Evolutionary conservation across 2,113 vertebrate species (phyloP).

Genomic region (Clinocottus analis): DNA sequence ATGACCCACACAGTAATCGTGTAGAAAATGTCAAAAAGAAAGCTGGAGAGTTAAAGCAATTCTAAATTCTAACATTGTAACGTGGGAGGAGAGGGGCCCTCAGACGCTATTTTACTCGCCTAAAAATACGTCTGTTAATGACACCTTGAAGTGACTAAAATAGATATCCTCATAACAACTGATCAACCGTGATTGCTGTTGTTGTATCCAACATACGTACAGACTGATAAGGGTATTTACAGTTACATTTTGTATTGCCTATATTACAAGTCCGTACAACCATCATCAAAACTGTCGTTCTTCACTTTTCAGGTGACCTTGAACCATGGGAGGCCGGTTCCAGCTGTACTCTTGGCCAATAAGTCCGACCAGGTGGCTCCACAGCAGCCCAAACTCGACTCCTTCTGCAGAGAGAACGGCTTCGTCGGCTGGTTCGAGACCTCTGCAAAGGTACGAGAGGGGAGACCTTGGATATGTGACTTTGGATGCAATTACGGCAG

Average conservation of each 20-base stretch:
- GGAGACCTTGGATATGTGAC: neutral
- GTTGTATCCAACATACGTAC: neutral
- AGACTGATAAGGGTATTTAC: neutral
- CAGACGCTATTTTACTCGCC: neutral
- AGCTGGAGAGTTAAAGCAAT: neutral
- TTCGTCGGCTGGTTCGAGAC: slow-evolving; percentile 86
- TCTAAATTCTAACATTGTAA: neutral
- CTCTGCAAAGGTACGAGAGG: slow-evolving; percentile 83
- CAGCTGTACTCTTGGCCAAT: slow-evolving; percentile 85
- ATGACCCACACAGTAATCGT: neutral
- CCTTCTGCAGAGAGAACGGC: slow-evolving; percentile 83
- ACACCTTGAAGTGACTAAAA: neutral
- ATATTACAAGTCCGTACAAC: neutral
- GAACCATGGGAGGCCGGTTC: slow-evolving; percentile 82
- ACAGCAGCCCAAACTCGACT: slow-evolving; percentile 79
- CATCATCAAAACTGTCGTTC: neutral
- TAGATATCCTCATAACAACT: neutral
- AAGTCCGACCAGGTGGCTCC: slow-evolving; percentile 84
- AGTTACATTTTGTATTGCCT: neutral
- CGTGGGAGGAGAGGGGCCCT: neutral
- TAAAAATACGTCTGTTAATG: neutral
- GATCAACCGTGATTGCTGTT: neutral
- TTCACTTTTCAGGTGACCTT: slow-evolving; percentile 68
- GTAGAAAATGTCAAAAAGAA: neutral
- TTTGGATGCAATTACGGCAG: neutral